Evolutionary conservation across 2,113 vertebrate species (phyloP).

Genomic region (Zapus hudsonius): DNA sequence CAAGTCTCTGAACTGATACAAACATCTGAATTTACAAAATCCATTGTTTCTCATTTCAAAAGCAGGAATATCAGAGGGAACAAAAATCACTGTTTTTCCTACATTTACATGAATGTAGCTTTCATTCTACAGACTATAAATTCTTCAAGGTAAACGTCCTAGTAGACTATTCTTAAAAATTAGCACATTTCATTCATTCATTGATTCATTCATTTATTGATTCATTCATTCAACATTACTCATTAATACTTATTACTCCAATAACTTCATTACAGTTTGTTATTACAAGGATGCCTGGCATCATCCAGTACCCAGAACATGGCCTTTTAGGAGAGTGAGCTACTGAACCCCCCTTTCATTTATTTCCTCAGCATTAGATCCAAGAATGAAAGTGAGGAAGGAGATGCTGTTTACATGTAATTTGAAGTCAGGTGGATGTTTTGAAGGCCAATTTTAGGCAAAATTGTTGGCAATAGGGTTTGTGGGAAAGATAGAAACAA

Average conservation of each 20-base stretch:
- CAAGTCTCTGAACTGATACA: not conserved
- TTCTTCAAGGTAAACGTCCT: not conserved
- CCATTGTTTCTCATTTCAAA: not conserved
- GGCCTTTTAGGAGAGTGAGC: not conserved
- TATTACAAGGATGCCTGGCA: not conserved
- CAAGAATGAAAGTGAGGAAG: not conserved
- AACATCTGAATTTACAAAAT: not conserved
- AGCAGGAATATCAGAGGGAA: not conserved
- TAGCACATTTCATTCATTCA: not conserved
- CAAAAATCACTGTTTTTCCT: not conserved
- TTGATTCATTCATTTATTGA: not conserved
- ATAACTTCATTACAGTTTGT: too few species aligned
- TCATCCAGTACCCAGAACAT: not conserved
- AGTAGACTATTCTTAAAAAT: not conserved
- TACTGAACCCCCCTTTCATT: not conserved
- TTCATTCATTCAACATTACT: too few species aligned
- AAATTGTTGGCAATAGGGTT: not conserved
- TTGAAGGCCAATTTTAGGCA: not conserved
- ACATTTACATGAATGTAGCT: not conserved
- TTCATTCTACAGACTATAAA: not conserved
- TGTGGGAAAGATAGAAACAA: not conserved
- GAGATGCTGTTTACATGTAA: not conserved
- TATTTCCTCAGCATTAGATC: not conserved
- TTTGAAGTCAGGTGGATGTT: not conserved
- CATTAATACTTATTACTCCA: too few species aligned